A percentile compares a stretch with the other conserved stretches of the same genome.
phyloP scores from a whole-genome alignment of 2,888 invertebrate genomes.

The Idaea dimidiata region DNA sequence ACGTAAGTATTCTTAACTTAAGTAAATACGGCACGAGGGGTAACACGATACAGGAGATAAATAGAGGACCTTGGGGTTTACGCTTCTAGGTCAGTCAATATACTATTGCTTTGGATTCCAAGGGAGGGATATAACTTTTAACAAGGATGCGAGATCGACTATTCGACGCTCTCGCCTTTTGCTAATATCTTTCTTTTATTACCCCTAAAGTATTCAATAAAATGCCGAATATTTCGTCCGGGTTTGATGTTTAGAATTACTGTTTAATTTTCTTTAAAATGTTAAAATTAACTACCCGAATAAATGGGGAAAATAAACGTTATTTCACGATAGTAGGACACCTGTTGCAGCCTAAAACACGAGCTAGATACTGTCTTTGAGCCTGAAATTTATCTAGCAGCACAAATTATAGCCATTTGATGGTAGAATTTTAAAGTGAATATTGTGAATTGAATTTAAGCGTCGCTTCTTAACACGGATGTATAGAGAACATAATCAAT shows the following conservation, averaged over 20 bases:
- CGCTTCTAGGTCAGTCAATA: slow-evolving; percentile 13
- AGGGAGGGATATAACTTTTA: slow-evolving; percentile 3
- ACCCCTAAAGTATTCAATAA: background rate
- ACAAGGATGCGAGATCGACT: background rate
- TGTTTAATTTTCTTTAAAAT: background rate
- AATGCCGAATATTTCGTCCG: too few species aligned
- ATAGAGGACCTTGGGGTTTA: slow-evolving; percentile 28
- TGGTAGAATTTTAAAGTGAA: background rate
- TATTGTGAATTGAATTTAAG: background rate
- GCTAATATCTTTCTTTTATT: background rate
- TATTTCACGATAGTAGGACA: background rate
- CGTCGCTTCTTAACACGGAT: too few species aligned
- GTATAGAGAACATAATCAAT: too few species aligned
- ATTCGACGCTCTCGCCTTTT: background rate
- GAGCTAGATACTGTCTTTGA: background rate
- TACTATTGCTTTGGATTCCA: background rate
- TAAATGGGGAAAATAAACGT: background rate
- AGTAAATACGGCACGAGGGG: slow-evolving; percentile 12
- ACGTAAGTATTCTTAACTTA: slow-evolving; percentile 3
- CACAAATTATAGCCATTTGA: background rate
- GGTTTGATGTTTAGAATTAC: too few species aligned
- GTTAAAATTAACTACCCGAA: background rate
- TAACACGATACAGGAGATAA: slow-evolving; percentile 34
- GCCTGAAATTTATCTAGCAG: background rate
- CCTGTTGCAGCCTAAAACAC: slow-evolving; percentile 3